Percentiles rank a stretch among this genome's conserved stretches.
phyloP scores from a whole-genome alignment of 1,140 invertebrate genomes.

The Cepaea nemoralis region DNA sequence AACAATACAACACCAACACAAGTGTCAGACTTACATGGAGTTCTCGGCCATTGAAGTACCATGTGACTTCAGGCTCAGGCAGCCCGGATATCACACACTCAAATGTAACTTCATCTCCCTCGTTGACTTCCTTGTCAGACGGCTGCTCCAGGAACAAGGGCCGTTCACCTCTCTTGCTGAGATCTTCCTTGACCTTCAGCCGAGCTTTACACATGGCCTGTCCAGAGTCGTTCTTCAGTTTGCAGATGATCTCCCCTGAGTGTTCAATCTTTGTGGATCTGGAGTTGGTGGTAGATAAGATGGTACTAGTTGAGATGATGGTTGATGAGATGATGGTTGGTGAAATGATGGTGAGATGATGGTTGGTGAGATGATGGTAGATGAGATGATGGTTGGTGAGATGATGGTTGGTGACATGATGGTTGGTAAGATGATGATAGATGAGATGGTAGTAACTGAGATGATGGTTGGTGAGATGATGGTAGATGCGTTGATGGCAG shows the following conservation, averaged over 20 bases:
- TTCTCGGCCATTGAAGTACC: slow-evolving; percentile 82
- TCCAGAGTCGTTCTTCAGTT: slow-evolving; percentile 63
- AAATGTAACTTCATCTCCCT: slow-evolving; percentile 63
- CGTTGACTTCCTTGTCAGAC: slow-evolving; percentile 54
- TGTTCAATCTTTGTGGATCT: slow-evolving; percentile 59
- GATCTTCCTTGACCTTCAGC: slow-evolving; percentile 61
- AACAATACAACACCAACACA: neutral
- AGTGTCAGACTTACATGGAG: slow-evolving; percentile 71
- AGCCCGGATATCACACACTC: slow-evolving; percentile 63
- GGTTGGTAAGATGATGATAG: neutral
- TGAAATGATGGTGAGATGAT: too few species aligned
- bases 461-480: too few species aligned
- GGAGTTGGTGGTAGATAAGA: neutral
- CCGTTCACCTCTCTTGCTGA: slow-evolving; percentile 54
- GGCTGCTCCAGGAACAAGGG: slow-evolving; percentile 57
- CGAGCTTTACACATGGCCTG: slow-evolving; percentile 63
- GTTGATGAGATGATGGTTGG: neutral
- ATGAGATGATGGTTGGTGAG: neutral
- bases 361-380: too few species aligned
- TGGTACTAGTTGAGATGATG: neutral
- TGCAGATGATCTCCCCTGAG: slow-evolving; percentile 65
- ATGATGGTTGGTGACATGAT: neutral
- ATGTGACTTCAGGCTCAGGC: slow-evolving; percentile 65
- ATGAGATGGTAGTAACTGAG: too few species aligned
- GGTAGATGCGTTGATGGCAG: too few species aligned